Base-by-base conservation (phyloP, 2,797 vertebrate genomes). In the Acestrorhynchus altus region DNA sequence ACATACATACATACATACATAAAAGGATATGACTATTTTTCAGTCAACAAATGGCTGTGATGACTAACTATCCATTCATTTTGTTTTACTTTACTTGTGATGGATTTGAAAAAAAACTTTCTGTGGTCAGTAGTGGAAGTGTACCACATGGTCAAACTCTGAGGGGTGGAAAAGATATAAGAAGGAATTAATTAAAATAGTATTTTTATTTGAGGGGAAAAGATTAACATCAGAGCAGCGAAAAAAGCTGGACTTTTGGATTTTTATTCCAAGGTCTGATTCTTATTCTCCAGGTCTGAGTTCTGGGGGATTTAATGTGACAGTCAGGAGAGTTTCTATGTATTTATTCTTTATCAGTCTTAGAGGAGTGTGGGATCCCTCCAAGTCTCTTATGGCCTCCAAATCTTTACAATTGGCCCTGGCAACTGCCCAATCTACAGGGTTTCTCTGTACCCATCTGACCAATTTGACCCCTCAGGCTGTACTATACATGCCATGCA, bases 401-500 rank as follows among this genome's bases (percentile, higher is more conserved):
- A 24, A 54, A 54, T 24, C 3, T 24, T 1, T 12, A 24, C 10
- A 24, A 16, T 4, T 15, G 6, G 8, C n/a, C 18, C 1, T 20
- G n/a, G 4, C n/a, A 2, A 54, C 20, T 54, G 52, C 52, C 10
- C 20, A 12, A 22, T 54, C 18, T 20, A 10, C 74, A 54, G 78
- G 76, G 10, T 69, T 4, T 70, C 54, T 65, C 44, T n/a, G 26
- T 67, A 18, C n/a, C n/a, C n/a, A n/a, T n/a, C n/a, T n/a, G 18
- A 49, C 6, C 44, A 24, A 26, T 11, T 42, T 40, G n/a, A 67
- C 35, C 2, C 42, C 13, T n/a, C 35, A 70, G 72, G 39, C 64
- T 64, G 18, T 54, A 82, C 66, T 74, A 74, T 84, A 74, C n/a
- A n/a, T n/a, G n/a, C 79, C 88, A 88, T 68, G 79, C 57, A 84